Base-by-base conservation (phyloP, 2,113 vertebrate genomes). In the Cranoglanis bouderius region DNA sequence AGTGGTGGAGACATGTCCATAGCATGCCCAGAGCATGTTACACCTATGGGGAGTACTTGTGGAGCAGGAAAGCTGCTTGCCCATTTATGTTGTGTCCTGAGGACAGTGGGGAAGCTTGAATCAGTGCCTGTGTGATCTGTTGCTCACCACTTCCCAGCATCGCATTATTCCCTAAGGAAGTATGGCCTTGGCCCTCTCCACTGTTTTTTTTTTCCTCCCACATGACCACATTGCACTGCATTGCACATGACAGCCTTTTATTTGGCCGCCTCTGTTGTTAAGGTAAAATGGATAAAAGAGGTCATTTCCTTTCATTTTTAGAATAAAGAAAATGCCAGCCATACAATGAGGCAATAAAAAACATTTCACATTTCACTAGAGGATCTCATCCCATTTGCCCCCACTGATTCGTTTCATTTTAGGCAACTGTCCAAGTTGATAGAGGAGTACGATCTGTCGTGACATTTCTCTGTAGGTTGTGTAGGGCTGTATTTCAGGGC, bases 131-230 rank as follows among this genome's bases (percentile, higher is more conserved):
- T 59, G 88, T 82, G 82, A 90, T 85, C 82, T 77, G 70, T 78
- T 87, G 55, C 87, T 88, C 87, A 88, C 57, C 82, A 83, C 77
- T 83, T 87, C 87, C 63, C 88, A 90, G 85, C 83, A 85, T 90
- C 84, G 67, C 85, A 85, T 87, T 85, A 87, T 85, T 82, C 72
- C 55, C 53, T 82, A 59, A 75, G 85, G 85, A 80, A 55, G 61
- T 61, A 63, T 57, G 51, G 85, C 51, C 59, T 78, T 70, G 40
- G 74, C 51, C 49, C 38, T 59, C 29, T 57, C 21, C 59, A 46
- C 26, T 61, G 24, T 88, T 78, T 61, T 24, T 3, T 75, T 5
- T 75, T 63, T 7, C 6, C 6, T 16, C 67, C 61, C n/a, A 32
- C n/a, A 85, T 88, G 59, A 74, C 29, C 67, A 38, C 14, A 12